Evolutionary conservation across 35 echinoderm and acorn worm genomes (phyloP), one percentile per base, ranked within the genome.

Genomic region (Apostichopus japonicus): DNA sequence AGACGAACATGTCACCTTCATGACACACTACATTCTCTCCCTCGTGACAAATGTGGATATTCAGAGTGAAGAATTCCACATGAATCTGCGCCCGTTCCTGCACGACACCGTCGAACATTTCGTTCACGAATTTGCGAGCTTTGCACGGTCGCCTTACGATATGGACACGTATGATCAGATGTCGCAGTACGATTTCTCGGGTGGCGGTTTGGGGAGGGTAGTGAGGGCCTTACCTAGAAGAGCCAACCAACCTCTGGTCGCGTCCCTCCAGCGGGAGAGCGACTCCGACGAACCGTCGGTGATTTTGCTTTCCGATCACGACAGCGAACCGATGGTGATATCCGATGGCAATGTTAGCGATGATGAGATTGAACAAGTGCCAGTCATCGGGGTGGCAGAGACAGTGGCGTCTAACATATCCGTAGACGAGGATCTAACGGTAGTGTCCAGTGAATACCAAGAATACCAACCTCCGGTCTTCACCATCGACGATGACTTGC

Each of bases 11-110:
- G 97, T 96, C 6, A 90, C 91, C 0, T 99, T 99, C 77, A 93
- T 99, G 93, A 99, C 97, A 23, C 92, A 96, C 84, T 95, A 96
- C 61, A 96, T 99, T 33, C 80, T 99, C 0, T 99, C 97, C 11
- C 93, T 96, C 17, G 88, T 99, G 53, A 94, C 93, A 23, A 96
- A 93, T 44, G 90, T 99, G 17, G 95, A 99, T 54, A 96, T 99
- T 52, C 93, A 99, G 58, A 95, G 91, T 82, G 93, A 96, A 73
- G 97, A 96, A 76, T 99, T 99, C 79, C 93, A 92, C 79, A 90
- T 93, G 73, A 94, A 93, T 23, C 78, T 99, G n/a, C 73, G 93
- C n/a, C 95, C 95, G 5, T 99, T 99, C 79, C 87, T 99, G 17
- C 94, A 96, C 53, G 92, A 90, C 56, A 94, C 88, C 24, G 94